Percentiles rank a stretch among this genome's conserved stretches.
Conservation (phyloP, 2,888 invertebrate species). For the Mantis religiosa region DNA sequence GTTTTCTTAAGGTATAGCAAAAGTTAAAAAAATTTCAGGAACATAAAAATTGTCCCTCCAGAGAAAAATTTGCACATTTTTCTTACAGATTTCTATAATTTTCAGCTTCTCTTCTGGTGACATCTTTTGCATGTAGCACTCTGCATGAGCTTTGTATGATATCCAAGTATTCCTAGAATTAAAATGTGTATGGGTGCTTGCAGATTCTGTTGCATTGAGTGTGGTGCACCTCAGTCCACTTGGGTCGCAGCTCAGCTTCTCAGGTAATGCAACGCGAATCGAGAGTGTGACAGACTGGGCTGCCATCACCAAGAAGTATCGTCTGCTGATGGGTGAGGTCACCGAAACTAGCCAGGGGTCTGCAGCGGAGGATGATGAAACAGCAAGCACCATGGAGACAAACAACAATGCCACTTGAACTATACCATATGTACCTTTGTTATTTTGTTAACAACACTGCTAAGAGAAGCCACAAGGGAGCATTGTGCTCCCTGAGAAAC, state of each 20-base stretch:
- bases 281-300: constrained; percentile 92
- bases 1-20: too few species aligned
- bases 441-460: too few species aligned
- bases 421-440: not conserved
- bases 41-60: too few species aligned
- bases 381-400: not conserved
- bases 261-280: constrained; percentile 64
- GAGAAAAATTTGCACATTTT: too few species aligned
- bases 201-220: constrained; percentile 71
- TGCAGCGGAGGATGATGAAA: not conserved
- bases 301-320: constrained; percentile 81
- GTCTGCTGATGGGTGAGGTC: constrained; percentile 63
- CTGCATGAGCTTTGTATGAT: not conserved
- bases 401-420: not conserved
- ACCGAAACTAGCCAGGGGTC: constrained; percentile 44
- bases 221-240: constrained; percentile 78
- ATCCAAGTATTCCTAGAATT: not conserved
- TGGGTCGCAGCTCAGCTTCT: constrained; percentile 78
- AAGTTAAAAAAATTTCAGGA: too few species aligned
- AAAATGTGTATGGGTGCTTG: not conserved
- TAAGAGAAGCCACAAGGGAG: too few species aligned
- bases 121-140: not conserved
- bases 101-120: not conserved
- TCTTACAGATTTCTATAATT: not conserved
- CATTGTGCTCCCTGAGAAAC: too few species aligned